phyloP scores from a whole-genome alignment of 2,113 vertebrate species.

The Lycaon pictus region DNA sequence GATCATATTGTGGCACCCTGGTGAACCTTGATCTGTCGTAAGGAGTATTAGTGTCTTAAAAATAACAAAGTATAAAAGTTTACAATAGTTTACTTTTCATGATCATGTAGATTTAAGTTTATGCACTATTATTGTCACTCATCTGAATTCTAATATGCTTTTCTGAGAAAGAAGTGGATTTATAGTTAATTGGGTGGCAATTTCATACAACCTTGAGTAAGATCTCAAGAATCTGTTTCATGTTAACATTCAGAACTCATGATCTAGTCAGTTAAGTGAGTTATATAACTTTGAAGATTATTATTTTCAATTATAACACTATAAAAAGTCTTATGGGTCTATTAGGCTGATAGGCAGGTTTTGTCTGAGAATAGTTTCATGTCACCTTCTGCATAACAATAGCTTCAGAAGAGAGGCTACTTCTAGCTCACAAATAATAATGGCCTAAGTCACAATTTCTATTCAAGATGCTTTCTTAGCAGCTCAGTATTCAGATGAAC shows the following conservation, averaged over 20 bases:
- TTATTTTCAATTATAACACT: conserved; percentile 51
- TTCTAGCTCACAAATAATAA: conserved; percentile 6
- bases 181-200: not conserved
- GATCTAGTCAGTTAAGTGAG: conserved; percentile 27
- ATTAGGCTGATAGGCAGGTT: not conserved
- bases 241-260: conserved; percentile 3
- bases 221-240: not conserved
- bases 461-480: not conserved
- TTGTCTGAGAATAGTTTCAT: conserved; percentile 50
- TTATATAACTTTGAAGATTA: conserved; percentile 43
- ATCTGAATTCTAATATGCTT: not conserved
- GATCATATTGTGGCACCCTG: not conserved
- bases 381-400: not conserved
- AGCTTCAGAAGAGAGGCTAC: not conserved
- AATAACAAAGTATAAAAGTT: not conserved
- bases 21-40: not conserved
- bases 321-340: conserved; percentile 41
- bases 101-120: not conserved
- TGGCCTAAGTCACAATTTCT: not conserved
- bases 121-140: not conserved
- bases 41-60: not conserved
- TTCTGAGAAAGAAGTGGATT: not conserved
- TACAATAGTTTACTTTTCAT: not conserved
- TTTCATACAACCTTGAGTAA: conserved; percentile 34
- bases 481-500: not conserved